Base-by-base conservation (phyloP, 2,888 invertebrate genomes). In the Nemurella pictetii region DNA sequence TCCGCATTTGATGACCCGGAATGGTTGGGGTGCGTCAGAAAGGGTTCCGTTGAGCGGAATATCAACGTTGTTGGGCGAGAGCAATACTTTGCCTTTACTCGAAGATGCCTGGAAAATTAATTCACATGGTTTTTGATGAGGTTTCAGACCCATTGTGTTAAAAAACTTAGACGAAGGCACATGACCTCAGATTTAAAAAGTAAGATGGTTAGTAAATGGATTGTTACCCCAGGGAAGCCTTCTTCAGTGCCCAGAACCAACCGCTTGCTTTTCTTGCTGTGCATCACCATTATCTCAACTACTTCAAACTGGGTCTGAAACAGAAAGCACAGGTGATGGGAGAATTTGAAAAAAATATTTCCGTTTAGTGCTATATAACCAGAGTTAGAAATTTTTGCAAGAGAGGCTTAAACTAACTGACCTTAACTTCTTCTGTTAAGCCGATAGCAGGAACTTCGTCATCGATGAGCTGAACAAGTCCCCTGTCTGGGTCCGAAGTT, bases 251-350 rank as follows among this genome's bases (percentile, higher is more conserved):
- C 55, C 1, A 55, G 20, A 20, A 55, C 55, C 55, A 55, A 2
- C 55, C 55, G 55, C 20, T 55, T 55, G 55, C 55, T 20, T 12
- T 55, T 55, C 12, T 75, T 75, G 75, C 28, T 28, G 75, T 75
- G 75, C 28, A 75, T 28, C 9, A 75, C 75, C 75, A 75, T 27
- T 7, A 75, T 28, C 15, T 75, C 75, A 9, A 75, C 75, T 9
- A 75, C 75, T 28, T 75, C 75, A 12, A 75, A 75, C 27, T 75
- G 75, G 0, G 75, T 75, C 75, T 75, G 75, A 55, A n/a, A n/a
- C n/a, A n/a, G n/a, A n/a, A n/a, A n/a, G n/a, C n/a, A n/a, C n/a
- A n/a, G n/a, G n/a, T n/a, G n/a, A n/a, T n/a, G n/a, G n/a, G n/a
- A n/a, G n/a, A n/a, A n/a, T n/a, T n/a, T n/a, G n/a, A n/a, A n/a